These are phyloP conservation scores for Dolomedes plantarius DNA, from an alignment of 2,888 invertebrate species.

Conservation along the genomic window DNA sequence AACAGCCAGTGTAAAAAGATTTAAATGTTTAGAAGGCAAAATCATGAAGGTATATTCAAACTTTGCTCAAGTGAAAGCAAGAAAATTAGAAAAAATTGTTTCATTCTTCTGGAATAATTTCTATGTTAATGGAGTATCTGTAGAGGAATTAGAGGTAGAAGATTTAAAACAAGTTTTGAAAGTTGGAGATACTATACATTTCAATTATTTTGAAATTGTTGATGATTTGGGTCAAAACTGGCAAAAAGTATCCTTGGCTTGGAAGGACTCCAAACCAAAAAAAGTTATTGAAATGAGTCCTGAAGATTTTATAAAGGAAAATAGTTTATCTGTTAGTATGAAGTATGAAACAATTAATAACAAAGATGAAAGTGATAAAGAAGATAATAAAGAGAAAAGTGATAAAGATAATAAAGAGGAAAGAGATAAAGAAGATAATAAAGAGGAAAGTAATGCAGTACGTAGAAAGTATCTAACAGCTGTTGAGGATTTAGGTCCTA, in stretches of 20 bases:
- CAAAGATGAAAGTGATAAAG: no score
- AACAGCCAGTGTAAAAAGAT: slow-evolving; percentile 12
- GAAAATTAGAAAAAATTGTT: neutral
- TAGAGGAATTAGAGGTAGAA: slow-evolving; percentile 27
- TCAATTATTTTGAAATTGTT: slow-evolving; percentile 50
- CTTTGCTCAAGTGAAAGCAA: slow-evolving; percentile 38
- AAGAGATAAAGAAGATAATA: no score
- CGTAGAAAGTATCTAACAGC: no score
- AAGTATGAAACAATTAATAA: no score
- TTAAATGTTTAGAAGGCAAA: slow-evolving; percentile 25
- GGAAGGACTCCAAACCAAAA: slow-evolving; percentile 43
- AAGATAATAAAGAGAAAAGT: no score
- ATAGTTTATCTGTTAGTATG: neutral
- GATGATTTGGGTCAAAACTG: slow-evolving; percentile 41
- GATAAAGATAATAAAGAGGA: no score
- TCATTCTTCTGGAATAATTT: slow-evolving; percentile 44
- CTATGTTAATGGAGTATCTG: slow-evolving; percentile 31
- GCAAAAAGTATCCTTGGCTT: slow-evolving; percentile 38
- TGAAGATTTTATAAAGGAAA: slow-evolving; percentile 28
- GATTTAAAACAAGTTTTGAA: slow-evolving; percentile 60
- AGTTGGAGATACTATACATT: slow-evolving; percentile 33
- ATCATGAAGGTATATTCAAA: slow-evolving; percentile 28
- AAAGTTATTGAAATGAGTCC: slow-evolving; percentile 29
- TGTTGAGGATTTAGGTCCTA: no score
- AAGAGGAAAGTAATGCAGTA: no score